Evolutionary conservation across 1,140 invertebrate genomes (phyloP).

Genomic region (Papilio polyxenes): DNA sequence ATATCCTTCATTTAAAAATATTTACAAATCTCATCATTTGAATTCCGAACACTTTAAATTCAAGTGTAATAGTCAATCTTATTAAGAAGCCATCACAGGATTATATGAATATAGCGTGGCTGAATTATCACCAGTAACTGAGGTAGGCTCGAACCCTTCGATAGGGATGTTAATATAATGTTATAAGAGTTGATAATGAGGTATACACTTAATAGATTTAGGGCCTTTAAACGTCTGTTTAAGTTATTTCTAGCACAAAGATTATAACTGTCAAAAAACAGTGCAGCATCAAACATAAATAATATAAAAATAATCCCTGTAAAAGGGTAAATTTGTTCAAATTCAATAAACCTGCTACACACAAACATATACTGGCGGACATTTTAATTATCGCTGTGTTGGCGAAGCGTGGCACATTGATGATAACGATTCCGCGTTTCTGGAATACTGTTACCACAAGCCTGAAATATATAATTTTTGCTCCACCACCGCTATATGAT

Average conservation of each 20-base stretch:
- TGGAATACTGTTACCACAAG: constrained; percentile 28
- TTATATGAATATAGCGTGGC: neutral
- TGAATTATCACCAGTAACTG: neutral
- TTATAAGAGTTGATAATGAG: neutral
- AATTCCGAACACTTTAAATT: too few relatives aligned
- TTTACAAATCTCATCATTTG: too few relatives aligned
- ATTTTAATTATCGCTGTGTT: neutral
- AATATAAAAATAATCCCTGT: neutral
- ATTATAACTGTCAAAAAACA: neutral
- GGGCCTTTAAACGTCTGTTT: neutral
- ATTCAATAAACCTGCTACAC: neutral
- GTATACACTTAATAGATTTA: neutral
- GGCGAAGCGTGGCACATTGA: neutral
- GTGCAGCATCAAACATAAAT: neutral
- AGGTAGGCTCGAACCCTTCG: neutral
- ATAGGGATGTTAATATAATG: neutral
- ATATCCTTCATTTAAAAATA: neutral
- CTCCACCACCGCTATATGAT: neutral
- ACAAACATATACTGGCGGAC: neutral
- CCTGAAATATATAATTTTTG: neutral
- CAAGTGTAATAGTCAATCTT: too few relatives aligned
- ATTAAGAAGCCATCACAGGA: neutral
- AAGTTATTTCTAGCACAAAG: neutral
- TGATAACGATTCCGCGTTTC: neutral
- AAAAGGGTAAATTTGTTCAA: neutral